Percentiles rank a stretch among this genome's conserved stretches.
phyloP scores from a whole-genome alignment of 2,888 invertebrate genomes.

The Sinotaia quadrata region DNA sequence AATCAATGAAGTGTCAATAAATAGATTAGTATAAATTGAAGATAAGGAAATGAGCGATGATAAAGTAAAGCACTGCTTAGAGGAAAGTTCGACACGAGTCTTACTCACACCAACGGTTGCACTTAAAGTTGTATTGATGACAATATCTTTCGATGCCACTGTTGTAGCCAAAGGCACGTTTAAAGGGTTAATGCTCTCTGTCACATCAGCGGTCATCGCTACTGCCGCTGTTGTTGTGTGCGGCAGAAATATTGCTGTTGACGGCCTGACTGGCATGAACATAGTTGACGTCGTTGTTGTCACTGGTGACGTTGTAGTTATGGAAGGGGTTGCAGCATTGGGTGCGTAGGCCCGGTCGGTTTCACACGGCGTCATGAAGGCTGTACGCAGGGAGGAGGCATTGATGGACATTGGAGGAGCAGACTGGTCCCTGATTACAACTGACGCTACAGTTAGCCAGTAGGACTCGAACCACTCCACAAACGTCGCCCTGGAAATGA shows the following conservation, averaged over 20 bases:
- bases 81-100: no score
- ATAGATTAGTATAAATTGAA: no score
- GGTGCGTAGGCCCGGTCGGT: slow-evolving; percentile 31
- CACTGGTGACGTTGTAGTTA: slow-evolving; percentile 22
- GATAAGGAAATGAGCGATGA: no score
- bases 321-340: slow-evolving; percentile 16
- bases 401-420: slow-evolving; percentile 33
- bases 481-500: slow-evolving; percentile 50
- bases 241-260: not conserved
- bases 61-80: no score
- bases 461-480: slow-evolving; percentile 49
- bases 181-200: no score
- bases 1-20: no score
- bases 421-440: slow-evolving; percentile 53
- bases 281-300: slow-evolving; percentile 15
- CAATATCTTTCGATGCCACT: not conserved
- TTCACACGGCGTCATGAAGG: slow-evolving; percentile 38
- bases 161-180: not conserved
- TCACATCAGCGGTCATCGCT: not conserved
- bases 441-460: slow-evolving; percentile 58
- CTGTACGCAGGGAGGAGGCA: slow-evolving; percentile 29
- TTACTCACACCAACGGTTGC: no score
- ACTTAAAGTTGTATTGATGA: no score
- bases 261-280: slow-evolving; percentile 1
- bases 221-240: not conserved